Evolutionary conservation across 2,797 vertebrate genomes (phyloP), one percentile per base, ranked within the genome.

Genomic region (Tarsius wallacei): DNA sequence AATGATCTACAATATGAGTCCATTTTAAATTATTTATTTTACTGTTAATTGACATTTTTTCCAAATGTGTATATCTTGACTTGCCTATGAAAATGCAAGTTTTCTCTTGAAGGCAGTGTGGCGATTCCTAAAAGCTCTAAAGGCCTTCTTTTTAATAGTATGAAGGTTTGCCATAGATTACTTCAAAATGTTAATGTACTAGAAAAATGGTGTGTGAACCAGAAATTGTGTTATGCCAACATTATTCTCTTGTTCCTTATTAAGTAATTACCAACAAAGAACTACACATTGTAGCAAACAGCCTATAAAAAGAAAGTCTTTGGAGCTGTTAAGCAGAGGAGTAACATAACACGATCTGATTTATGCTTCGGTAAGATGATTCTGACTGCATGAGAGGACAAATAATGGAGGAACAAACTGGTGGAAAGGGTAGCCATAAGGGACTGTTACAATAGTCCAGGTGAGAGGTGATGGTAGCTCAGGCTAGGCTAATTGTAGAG

Each of bases 361-460:
- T 91, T 71, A 42, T 87, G 55, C 86, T 93, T 92, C 74, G 28
- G 74, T 74, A 89, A 90, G 74, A 53, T 71, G 74, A 76, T 61
- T 63, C 31, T 42, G 73, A 73, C 12, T 21, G 24, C 90, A 5
- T 24, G n/a, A 87, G 22, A 93, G 16, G 82, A 94, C 47, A 19
- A 86, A 64, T 16, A 47, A 14, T 16, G 36, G 59, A 84, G n/a
- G 49, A 42, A 42, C 42, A 42, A 42, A 21, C 49, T 68, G 49
- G 47, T 33, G 21, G 31, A 89, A 74, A 55, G 11, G 47, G 49
- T 47, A 31, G 17, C 59, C 49, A 7, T 24, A 1, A 51, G 49
- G 51, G 33, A n/a, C 71, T 77, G 36, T 42, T 64, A n/a, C 91
- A 71, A 15, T 42, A 63, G 33, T 47, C 47, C 21, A 21, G 47